phyloP scores from a whole-genome alignment of 2,888 invertebrate genomes.

The Boloria euphrosyne region DNA sequence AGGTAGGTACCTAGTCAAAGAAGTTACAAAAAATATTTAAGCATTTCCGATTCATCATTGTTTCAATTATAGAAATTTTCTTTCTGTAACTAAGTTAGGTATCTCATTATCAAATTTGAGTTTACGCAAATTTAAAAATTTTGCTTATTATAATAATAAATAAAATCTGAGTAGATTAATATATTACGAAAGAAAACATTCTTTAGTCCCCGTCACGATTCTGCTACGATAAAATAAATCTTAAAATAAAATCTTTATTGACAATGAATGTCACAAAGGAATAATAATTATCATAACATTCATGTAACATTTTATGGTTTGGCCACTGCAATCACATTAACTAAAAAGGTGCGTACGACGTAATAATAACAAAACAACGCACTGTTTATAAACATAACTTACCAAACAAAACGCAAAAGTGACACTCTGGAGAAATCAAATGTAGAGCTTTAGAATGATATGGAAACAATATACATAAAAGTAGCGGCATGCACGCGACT shows the following conservation, averaged over 20 bases:
- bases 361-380: slow-evolving; percentile 60
- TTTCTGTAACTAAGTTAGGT: too few species aligned
- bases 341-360: slow-evolving; percentile 67
- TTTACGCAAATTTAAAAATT: too few species aligned
- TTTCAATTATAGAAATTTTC: too few species aligned
- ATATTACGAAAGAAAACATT: not conserved
- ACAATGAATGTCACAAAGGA: slow-evolving; percentile 11
- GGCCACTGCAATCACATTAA: slow-evolving; percentile 58
- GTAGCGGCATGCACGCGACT: slow-evolving; percentile 64
- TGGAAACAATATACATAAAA: slow-evolving; percentile 80
- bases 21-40: too few species aligned
- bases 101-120: too few species aligned
- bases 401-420: slow-evolving; percentile 66
- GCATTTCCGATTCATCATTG: too few species aligned
- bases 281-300: slow-evolving; percentile 19
- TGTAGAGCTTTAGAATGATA: slow-evolving; percentile 75
- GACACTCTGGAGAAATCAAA: slow-evolving; percentile 81
- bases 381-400: slow-evolving; percentile 59
- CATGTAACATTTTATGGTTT: slow-evolving; percentile 13
- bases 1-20: too few species aligned
- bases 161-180: too few species aligned
- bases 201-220: not conserved
- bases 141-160: too few species aligned
- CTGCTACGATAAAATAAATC: slow-evolving; percentile 13
- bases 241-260: slow-evolving; percentile 10